Evolutionary conservation across 2,113 vertebrate species (phyloP).

Genomic region (Narcine bancroftii): DNA sequence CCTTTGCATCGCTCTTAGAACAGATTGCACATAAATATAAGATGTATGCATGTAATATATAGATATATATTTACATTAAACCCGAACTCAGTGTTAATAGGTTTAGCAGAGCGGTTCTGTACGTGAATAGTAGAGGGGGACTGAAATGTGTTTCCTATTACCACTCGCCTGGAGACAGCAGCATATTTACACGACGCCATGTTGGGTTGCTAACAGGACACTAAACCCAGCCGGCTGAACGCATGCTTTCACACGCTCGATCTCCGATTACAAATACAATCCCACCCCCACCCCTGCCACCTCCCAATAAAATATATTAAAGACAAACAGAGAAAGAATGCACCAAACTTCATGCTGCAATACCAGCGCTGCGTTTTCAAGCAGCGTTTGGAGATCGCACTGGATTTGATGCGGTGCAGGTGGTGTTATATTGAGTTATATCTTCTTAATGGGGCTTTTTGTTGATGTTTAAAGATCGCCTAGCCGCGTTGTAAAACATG

Average conservation of each 20-base stretch:
- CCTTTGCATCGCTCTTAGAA: not conserved
- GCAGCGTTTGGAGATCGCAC: not conserved
- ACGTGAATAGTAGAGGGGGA: constrained; percentile 41
- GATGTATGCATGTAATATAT: not conserved
- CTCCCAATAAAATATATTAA: constrained; percentile 5
- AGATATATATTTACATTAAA: not conserved
- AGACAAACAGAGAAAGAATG: constrained; percentile 3
- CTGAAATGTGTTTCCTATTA: constrained; percentile 55
- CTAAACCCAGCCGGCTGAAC: constrained; percentile 50
- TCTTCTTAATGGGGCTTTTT: constrained; percentile 14
- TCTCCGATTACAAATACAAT: constrained; percentile 43
- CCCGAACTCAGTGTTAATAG: constrained; percentile 38
- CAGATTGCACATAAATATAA: not conserved
- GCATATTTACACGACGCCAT: constrained; percentile 61
- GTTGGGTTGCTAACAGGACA: constrained; percentile 62
- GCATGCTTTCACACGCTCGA: constrained; percentile 53
- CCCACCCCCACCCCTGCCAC: not conserved
- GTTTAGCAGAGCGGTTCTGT: constrained; percentile 45
- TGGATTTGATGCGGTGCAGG: constrained; percentile 17
- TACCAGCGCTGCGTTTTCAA: not conserved
- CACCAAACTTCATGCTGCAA: not conserved
- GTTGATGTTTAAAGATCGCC: constrained; percentile 32
- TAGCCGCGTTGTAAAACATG: constrained; percentile 30
- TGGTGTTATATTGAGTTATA: constrained; percentile 14
- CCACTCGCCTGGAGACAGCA: constrained; percentile 48